phyloP scores from a whole-genome alignment of 2,113 vertebrate genomes.

The Bettongia penicillata region DNA sequence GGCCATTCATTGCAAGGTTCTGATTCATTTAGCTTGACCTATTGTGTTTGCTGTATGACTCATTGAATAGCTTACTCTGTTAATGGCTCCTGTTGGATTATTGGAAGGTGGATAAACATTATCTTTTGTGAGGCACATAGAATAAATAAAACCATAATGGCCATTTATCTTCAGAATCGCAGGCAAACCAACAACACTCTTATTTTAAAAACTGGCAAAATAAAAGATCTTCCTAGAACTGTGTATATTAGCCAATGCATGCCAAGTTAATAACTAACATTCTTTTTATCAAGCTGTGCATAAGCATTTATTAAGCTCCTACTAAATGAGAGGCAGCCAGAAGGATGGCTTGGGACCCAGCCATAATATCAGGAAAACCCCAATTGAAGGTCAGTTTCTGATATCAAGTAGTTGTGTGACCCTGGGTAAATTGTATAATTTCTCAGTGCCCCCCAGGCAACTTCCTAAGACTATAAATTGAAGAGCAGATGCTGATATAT shows the following conservation, averaged over 20 bases:
- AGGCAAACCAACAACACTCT: neutral
- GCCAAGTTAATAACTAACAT: neutral
- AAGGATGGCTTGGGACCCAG: neutral
- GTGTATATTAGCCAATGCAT: constrained; percentile 19
- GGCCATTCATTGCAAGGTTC: neutral
- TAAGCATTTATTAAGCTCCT: neutral
- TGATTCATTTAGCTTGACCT: neutral
- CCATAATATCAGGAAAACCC: neutral
- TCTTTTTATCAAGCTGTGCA: neutral
- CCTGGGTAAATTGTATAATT: neutral
- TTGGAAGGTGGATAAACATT: constrained; percentile 28
- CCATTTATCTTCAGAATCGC: constrained; percentile 4
- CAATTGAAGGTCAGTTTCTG: neutral
- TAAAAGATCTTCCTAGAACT: neutral
- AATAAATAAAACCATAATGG: neutral
- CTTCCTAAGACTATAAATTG: neutral
- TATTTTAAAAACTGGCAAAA: constrained; percentile 34
- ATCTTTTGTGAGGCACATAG: constrained; percentile 32
- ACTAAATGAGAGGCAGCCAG: neutral
- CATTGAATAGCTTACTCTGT: neutral
- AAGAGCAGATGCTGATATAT: neutral
- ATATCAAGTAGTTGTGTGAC: neutral
- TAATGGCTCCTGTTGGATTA: constrained; percentile 42
- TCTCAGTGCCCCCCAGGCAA: neutral
- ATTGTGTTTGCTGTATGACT: neutral